Conservation (phyloP, 2,888 invertebrate genomes). For the Nomada fucata region DNA sequence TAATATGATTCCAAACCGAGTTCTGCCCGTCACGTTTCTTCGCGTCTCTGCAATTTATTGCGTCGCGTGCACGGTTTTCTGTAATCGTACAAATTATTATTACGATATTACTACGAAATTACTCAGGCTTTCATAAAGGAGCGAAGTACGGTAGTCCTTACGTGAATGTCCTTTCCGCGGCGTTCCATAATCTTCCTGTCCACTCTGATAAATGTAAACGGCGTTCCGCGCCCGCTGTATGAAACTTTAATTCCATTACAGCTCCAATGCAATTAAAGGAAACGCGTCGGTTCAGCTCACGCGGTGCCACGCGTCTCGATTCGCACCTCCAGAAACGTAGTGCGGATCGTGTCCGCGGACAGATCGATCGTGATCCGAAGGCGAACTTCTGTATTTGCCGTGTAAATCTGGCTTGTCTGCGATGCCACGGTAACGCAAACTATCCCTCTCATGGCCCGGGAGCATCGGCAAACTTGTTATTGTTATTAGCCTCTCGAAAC, state of each 20-base stretch:
- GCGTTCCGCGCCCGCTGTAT: no score
- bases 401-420: conserved; percentile 66
- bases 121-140: no score
- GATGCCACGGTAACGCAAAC: conserved; percentile 49
- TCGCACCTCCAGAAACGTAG: conserved; percentile 10
- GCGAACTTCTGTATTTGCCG: conserved; percentile 57
- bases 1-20: no score
- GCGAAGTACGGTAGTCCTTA: no score
- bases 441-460: conserved; percentile 58
- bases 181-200: no score
- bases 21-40: no score
- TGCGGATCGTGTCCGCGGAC: conserved; percentile 25
- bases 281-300: background rate
- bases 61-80: no score
- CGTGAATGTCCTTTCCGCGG: no score
- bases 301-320: background rate
- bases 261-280: background rate
- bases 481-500: conserved; percentile 74
- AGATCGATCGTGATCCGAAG: conserved; percentile 56
- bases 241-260: background rate
- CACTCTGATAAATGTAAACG: no score
- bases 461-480: conserved; percentile 71
- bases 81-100: no score
- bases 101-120: no score
- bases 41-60: no score